phyloP scores from a whole-genome alignment of 2,888 invertebrate species.

The Idaea straminata region DNA sequence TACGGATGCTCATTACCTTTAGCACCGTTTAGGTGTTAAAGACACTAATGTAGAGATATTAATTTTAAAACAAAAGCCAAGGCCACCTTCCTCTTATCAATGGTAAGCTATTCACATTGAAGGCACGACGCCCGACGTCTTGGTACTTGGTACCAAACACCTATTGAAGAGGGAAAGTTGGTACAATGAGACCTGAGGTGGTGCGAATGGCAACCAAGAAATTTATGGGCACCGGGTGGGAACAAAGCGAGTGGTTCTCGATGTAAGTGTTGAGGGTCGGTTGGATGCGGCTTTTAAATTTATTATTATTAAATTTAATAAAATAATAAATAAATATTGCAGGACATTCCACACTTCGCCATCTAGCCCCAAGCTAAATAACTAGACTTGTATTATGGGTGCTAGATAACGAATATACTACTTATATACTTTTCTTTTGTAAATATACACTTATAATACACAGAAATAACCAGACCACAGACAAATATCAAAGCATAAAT shows the following conservation, averaged over 20 bases:
- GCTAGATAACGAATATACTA: too few species aligned
- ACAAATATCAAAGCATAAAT: too few species aligned
- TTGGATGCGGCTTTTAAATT: constrained; percentile 17
- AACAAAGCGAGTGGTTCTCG: constrained; percentile 43
- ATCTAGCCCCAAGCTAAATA: too few species aligned
- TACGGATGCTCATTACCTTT: constrained; percentile 33
- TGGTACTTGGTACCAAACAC: neutral
- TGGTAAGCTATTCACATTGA: constrained; percentile 49
- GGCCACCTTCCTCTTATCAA: constrained; percentile 45
- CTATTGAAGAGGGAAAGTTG: constrained; percentile 38
- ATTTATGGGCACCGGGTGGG: constrained; percentile 51
- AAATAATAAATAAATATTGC: too few species aligned
- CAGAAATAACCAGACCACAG: too few species aligned
- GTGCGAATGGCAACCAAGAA: constrained; percentile 44
- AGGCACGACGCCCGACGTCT: constrained; percentile 20
- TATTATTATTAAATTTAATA: too few species aligned
- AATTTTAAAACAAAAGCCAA: constrained; percentile 65
- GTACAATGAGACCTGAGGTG: constrained; percentile 33
- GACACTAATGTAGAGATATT: constrained; percentile 65
- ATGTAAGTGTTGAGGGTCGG: constrained; percentile 7
- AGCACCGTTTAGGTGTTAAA: constrained; percentile 40
- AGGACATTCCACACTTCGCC: too few species aligned
- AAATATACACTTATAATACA: too few species aligned
- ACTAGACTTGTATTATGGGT: too few species aligned
- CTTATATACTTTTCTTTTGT: too few species aligned